Percentiles rank a stretch among this genome's conserved stretches.
These are phyloP conservation scores for Gisinianus flammeolus DNA, from an alignment of 2,888 invertebrate genomes.

Conservation along the genomic window DNA sequence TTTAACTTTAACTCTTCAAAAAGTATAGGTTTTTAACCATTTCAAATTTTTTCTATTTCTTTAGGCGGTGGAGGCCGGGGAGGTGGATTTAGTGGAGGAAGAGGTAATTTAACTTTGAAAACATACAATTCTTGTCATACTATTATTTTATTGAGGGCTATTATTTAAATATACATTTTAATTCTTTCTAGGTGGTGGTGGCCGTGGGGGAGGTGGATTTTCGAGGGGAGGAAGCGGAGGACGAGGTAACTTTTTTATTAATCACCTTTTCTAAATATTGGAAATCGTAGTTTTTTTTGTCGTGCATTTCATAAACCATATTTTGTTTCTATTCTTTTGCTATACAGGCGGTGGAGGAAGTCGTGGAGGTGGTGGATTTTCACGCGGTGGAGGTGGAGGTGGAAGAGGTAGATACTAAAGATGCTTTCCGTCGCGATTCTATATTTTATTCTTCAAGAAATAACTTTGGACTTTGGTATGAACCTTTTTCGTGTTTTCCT, in stretches of 20 bases:
- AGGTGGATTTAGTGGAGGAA: constrained; percentile 38
- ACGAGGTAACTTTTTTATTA: constrained; percentile 1
- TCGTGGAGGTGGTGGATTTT: too few relatives aligned
- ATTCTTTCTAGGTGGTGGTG: constrained; percentile 39
- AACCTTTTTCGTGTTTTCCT: background rate
- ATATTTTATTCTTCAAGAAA: too few relatives aligned
- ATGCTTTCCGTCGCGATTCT: too few relatives aligned
- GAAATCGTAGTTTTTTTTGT: too few relatives aligned
- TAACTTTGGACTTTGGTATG: background rate
- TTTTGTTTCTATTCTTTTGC: too few relatives aligned
- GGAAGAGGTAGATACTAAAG: too few relatives aligned
- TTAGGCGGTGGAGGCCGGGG: constrained; percentile 48
- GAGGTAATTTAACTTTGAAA: background rate
- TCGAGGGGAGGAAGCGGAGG: constrained; percentile 9
- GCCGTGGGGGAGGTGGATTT: constrained; percentile 44
- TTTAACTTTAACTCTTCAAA: background rate
- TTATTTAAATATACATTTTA: background rate
- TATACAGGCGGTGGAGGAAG: too few relatives aligned
- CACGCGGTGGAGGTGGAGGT: too few relatives aligned
- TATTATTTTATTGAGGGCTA: too few relatives aligned
- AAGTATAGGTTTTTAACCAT: background rate
- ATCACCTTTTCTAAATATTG: too few relatives aligned
- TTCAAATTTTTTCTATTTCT: background rate
- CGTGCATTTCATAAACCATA: too few relatives aligned
- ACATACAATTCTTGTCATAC: too few relatives aligned